Conservation (phyloP, 2,888 invertebrate species). For the Lasioglossum pauxillum region DNA sequence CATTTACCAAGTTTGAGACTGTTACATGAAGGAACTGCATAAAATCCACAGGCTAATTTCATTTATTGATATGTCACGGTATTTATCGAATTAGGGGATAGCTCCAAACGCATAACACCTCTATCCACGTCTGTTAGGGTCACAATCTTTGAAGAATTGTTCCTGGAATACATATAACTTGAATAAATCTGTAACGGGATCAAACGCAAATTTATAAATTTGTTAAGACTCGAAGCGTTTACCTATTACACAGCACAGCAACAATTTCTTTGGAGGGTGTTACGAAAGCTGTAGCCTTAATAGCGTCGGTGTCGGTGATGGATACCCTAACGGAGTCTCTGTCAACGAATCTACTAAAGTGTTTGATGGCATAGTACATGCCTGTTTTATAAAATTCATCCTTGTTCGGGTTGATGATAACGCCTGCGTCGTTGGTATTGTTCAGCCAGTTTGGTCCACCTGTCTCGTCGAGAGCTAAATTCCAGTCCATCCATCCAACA, state of each 20-base stretch:
- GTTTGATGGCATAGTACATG: constrained; percentile 93
- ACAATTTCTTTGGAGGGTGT: constrained; percentile 85
- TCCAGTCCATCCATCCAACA: constrained; percentile 96
- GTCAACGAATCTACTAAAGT: constrained; percentile 88
- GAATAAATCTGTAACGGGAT: background rate
- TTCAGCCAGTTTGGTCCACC: constrained; percentile 94
- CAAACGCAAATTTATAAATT: background rate
- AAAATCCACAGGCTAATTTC: background rate
- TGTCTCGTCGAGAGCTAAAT: constrained; percentile 89
- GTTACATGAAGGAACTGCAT: background rate
- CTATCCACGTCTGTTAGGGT: constrained; percentile 15
- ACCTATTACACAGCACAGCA: constrained; percentile 87
- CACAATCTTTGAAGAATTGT: background rate
- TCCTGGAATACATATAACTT: constrained; percentile 10
- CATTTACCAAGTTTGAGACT: background rate
- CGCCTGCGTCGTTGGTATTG: constrained; percentile 93
- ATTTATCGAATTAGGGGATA: constrained; percentile 39
- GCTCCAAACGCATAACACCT: constrained; percentile 8
- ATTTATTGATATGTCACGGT: constrained; percentile 31
- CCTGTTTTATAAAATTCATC: constrained; percentile 96
- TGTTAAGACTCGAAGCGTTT: constrained; percentile 1
- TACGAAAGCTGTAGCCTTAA: constrained; percentile 85
- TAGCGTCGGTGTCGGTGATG: constrained; percentile 74
- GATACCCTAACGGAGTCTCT: constrained; percentile 33
- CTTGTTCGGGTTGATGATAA: constrained; percentile 87